A percentile compares a stretch with the other conserved stretches of the same genome.
Evolutionary conservation across 2,888 invertebrate genomes (phyloP).

Genomic region (Amblyjoppa fuscipennis): DNA sequence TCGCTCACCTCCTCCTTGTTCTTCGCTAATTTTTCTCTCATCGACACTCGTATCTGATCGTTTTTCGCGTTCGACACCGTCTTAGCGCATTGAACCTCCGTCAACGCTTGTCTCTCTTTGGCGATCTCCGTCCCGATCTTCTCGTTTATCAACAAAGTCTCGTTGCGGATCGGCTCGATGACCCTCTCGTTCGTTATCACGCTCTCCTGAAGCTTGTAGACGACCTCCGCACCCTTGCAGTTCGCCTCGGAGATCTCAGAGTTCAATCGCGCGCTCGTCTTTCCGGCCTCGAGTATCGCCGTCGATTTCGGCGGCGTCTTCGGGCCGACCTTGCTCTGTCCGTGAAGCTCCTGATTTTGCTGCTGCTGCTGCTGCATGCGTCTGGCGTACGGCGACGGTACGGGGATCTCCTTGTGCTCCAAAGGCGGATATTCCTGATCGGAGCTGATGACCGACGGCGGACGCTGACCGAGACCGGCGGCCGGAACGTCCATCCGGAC

Average conservation of each 20-base stretch:
- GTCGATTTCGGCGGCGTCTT: conserved; percentile 68
- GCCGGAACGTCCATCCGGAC: conserved; percentile 89
- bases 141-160: conserved; percentile 68
- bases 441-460: conserved; percentile 89
- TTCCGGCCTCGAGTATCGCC: conserved; percentile 44
- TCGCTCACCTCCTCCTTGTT: conserved; percentile 79
- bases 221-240: conserved; percentile 72
- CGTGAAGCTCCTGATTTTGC: conserved; percentile 51
- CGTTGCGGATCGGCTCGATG: conserved; percentile 68
- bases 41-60: conserved; percentile 81
- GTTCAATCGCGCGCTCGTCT: conserved; percentile 55
- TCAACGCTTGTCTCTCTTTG: conserved; percentile 70
- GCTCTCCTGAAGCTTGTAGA: conserved; percentile 76
- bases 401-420: conserved; percentile 80
- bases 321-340: conserved; percentile 49
- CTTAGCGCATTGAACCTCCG: conserved; percentile 74
- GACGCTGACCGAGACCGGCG: conserved; percentile 88
- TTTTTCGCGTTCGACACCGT: conserved; percentile 81
- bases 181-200: conserved; percentile 71
- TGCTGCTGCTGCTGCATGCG: conserved; percentile 73
- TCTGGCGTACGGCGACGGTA: conserved; percentile 79
- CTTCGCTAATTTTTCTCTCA: conserved; percentile 78
- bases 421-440: conserved; percentile 81
- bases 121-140: conserved; percentile 70
- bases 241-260: conserved; percentile 63